Conservation (phyloP, 35 echinoderm and acorn worm species). For the Eucidaris tribuloides region DNA sequence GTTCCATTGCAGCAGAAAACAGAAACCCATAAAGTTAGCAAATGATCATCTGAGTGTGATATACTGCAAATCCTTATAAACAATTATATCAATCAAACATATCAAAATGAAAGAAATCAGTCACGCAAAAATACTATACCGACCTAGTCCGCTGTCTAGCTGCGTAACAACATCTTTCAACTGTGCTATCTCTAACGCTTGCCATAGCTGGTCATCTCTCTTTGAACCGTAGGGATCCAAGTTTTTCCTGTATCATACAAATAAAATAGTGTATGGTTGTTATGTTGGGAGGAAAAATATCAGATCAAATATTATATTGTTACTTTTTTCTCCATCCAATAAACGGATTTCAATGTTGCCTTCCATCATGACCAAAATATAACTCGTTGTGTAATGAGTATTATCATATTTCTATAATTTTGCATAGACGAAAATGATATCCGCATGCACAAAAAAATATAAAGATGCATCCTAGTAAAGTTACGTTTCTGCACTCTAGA, state of each 20-base stretch:
- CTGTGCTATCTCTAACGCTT: slow-evolving; percentile 52
- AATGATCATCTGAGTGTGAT: too few relatives aligned
- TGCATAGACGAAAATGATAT: not conserved
- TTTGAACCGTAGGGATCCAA: slow-evolving; percentile 39
- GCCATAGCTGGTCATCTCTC: slow-evolving; percentile 43
- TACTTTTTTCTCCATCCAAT: not conserved
- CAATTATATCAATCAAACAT: too few relatives aligned
- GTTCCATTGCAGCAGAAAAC: too few relatives aligned
- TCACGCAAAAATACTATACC: not conserved
- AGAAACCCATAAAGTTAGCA: too few relatives aligned
- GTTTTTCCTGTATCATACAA: slow-evolving; percentile 21
- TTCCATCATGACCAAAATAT: not conserved
- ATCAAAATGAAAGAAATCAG: not conserved
- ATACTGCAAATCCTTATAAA: too few relatives aligned
- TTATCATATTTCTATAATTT: not conserved
- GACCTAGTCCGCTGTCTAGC: slow-evolving; percentile 37
- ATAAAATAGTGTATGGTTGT: not conserved
- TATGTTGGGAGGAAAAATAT: not conserved
- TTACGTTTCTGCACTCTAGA: too few relatives aligned
- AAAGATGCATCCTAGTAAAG: too few relatives aligned
- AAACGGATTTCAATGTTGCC: not conserved
- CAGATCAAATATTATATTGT: not conserved
- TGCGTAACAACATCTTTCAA: slow-evolving; percentile 11
- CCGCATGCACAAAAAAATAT: too few relatives aligned
- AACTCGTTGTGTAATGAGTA: not conserved